These are phyloP conservation scores for Lepus timidus DNA, from an alignment of 2,113 vertebrate genomes.

Conservation along the genomic window DNA sequence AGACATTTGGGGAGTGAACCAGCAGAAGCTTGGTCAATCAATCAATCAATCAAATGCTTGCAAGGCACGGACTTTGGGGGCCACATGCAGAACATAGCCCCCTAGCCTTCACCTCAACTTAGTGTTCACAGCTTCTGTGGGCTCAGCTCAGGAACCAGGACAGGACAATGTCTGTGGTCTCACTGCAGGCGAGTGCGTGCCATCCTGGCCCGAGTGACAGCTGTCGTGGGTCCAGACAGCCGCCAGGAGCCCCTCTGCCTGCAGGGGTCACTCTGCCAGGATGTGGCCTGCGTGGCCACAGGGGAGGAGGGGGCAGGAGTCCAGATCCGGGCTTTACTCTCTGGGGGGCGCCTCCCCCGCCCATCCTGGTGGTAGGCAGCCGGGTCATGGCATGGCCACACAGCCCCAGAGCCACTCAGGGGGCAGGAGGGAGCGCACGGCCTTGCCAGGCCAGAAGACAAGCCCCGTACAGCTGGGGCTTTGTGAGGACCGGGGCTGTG, in stretches of 20 bases:
- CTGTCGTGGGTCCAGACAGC: fast-evolving
- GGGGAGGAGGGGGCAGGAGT: background rate
- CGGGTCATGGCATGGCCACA: background rate
- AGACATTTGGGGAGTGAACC: no score
- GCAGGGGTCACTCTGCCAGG: fast-evolving
- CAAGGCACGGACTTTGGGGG: background rate
- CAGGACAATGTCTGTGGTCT: background rate
- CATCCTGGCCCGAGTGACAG: background rate
- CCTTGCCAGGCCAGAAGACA: constrained; percentile 70
- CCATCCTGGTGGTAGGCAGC: background rate
- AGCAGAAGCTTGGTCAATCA: no score
- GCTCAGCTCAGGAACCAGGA: background rate
- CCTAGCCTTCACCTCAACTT: no score
- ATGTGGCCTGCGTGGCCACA: fast-evolving
- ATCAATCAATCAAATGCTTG: background rate
- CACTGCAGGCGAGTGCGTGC: fast-evolving
- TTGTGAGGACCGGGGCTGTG: constrained; percentile 61
- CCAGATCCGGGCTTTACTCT: background rate
- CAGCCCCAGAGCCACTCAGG: background rate
- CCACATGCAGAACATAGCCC: background rate
- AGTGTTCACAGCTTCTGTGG: background rate
- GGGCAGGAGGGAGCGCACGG: background rate
- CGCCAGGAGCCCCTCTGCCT: background rate
- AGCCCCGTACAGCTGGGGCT: constrained; percentile 66
- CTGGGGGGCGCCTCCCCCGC: background rate